Conservation (phyloP, 2,888 invertebrate genomes). For the Siphlonurus alternatus region DNA sequence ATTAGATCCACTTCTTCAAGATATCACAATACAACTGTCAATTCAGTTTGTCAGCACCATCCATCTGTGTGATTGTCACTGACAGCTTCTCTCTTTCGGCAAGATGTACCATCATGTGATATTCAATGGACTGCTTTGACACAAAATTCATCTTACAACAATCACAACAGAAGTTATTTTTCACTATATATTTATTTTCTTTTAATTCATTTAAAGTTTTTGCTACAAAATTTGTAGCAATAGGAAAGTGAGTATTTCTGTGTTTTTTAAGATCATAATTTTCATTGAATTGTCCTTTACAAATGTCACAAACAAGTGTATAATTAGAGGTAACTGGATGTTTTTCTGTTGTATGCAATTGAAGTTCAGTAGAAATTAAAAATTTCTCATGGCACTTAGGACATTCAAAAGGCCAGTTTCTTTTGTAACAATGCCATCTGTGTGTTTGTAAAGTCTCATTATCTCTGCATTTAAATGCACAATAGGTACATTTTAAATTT, state of each 20-base stretch:
- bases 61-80: not conserved
- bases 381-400: not conserved
- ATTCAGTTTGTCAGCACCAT: too few species aligned
- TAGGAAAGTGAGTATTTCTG: too few species aligned
- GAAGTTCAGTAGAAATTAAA: not conserved
- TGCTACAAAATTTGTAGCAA: too few species aligned
- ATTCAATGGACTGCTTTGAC: not conserved
- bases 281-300: too few species aligned
- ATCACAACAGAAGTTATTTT: not conserved
- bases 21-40: too few species aligned
- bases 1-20: too few species aligned
- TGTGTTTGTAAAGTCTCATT: not conserved
- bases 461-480: not conserved
- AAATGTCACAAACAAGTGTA: too few species aligned
- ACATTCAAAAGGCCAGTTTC: not conserved
- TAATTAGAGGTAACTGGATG: not conserved
- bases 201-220: too few species aligned
- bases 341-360: not conserved
- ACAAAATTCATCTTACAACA: not conserved
- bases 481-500: not conserved
- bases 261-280: too few species aligned
- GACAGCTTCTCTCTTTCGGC: not conserved
- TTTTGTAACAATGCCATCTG: not conserved
- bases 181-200: too few species aligned
- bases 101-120: not conserved